Percentiles rank a stretch among this genome's conserved stretches.
Evolutionary conservation across 2,797 vertebrate genomes (phyloP).

Genomic region (Cyclura pinguis): DNA sequence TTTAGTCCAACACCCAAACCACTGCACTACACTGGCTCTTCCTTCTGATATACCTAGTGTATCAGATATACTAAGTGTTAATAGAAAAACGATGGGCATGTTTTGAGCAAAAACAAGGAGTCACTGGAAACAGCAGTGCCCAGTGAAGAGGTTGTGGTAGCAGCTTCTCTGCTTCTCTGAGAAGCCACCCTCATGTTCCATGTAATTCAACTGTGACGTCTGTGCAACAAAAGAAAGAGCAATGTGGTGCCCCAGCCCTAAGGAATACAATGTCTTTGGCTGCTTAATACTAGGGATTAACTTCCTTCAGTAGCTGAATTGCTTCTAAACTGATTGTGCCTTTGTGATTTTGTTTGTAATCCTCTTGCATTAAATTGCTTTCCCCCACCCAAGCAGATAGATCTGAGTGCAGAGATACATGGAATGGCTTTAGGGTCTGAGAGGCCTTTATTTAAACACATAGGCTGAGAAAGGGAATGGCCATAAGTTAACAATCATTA

Average conservation of each 20-base stretch:
- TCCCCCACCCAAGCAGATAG: not conserved
- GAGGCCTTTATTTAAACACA: not conserved
- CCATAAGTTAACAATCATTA: not conserved
- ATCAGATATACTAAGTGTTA: not conserved
- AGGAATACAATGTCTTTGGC: conserved; percentile 16
- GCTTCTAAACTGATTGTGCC: not conserved
- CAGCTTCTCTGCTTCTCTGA: not conserved
- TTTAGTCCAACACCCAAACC: no score
- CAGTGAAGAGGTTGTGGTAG: not conserved
- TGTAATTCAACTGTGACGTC: conserved; percentile 7
- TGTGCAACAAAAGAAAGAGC: not conserved
- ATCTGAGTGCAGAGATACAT: not conserved
- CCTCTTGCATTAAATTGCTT: conserved; percentile 33
- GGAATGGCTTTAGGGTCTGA: not conserved
- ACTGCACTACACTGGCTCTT: no score
- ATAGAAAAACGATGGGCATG: not conserved
- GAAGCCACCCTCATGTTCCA: not conserved
- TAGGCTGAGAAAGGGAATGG: not conserved
- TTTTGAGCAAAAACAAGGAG: not conserved
- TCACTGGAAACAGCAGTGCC: not conserved
- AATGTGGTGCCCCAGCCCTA: not conserved
- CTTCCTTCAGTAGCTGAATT: conserved; percentile 23
- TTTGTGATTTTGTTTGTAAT: conserved; percentile 41
- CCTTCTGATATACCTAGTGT: no score
- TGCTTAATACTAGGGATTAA: conserved; percentile 30